Conservation (phyloP, 1,140 invertebrate genomes). For the Ladona fulva region DNA sequence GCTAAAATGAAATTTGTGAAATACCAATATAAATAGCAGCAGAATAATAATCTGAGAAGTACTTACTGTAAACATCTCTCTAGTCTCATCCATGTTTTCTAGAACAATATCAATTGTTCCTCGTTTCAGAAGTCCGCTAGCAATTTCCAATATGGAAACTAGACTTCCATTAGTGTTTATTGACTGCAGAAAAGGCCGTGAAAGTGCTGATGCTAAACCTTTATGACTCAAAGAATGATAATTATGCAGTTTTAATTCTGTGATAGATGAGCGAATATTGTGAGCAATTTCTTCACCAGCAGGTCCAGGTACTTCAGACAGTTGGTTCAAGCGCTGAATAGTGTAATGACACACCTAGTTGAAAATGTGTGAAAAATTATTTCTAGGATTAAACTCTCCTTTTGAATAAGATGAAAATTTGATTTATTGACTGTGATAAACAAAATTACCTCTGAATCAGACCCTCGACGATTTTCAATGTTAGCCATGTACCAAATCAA, state of each 20-base stretch:
- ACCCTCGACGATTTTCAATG: conserved; percentile 30
- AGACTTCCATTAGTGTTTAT: conserved; percentile 57
- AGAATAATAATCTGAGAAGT: neutral
- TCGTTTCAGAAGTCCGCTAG: conserved; percentile 60
- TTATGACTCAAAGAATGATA: conserved; percentile 55
- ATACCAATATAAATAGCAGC: too few relatives aligned
- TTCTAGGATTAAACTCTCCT: neutral
- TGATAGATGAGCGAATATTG: conserved; percentile 15
- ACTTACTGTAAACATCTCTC: conserved; percentile 42
- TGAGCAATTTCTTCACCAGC: conserved; percentile 15
- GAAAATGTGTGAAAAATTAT: neutral
- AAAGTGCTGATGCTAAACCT: conserved; percentile 63
- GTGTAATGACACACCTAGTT: conserved; percentile 43
- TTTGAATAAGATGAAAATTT: neutral
- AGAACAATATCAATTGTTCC: conserved; percentile 64
- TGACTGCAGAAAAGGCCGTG: conserved; percentile 46
- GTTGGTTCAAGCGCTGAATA: conserved; percentile 50
- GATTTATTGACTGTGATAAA: neutral
- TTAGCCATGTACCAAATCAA: neutral
- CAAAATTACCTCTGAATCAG: conserved; percentile 47
- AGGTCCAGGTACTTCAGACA: conserved; percentile 37
- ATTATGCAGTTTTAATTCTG: conserved; percentile 44
- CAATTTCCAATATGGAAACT: conserved; percentile 64
- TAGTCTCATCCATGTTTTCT: conserved; percentile 39
- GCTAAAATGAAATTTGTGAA: too few relatives aligned